Percentiles rank a stretch among this genome's conserved stretches.
Conservation (phyloP, 2,113 vertebrate genomes). For the Trachemys scripta region DNA sequence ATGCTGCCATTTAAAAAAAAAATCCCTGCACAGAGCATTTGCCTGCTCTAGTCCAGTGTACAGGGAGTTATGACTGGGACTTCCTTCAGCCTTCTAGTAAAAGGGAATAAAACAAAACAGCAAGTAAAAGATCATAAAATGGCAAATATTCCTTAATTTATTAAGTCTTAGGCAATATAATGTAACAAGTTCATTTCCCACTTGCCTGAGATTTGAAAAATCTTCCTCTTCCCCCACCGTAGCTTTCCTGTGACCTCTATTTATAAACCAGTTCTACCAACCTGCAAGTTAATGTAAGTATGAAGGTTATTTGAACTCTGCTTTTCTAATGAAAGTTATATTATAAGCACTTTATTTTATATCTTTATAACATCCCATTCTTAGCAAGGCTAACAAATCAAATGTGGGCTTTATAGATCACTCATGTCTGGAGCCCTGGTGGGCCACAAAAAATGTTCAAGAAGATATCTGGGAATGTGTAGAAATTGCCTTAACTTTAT, state of each 20-base stretch:
- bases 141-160: not conserved
- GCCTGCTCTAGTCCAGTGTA: slow-evolving; percentile 12
- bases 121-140: slow-evolving; percentile 34
- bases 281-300: not conserved
- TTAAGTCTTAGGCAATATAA: not conserved
- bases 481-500: not conserved
- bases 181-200: not conserved
- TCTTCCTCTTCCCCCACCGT: not conserved
- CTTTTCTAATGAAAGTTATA: not conserved
- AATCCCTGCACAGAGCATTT: not conserved
- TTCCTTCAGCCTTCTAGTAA: slow-evolving; percentile 42
- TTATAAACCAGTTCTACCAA: not conserved
- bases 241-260: not conserved
- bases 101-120: slow-evolving; percentile 40
- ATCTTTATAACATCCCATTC: not conserved
- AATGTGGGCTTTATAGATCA: not conserved
- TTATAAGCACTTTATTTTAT: not conserved
- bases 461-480: not conserved
- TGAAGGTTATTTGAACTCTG: not conserved
- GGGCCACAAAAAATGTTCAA: not conserved
- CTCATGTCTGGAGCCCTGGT: fast-evolving
- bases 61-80: not conserved
- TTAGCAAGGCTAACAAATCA: not conserved
- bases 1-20: slow-evolving; percentile 6
- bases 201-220: not conserved